Conservation (phyloP, 2,888 invertebrate species). For the Phrixothrix hirtus region DNA sequence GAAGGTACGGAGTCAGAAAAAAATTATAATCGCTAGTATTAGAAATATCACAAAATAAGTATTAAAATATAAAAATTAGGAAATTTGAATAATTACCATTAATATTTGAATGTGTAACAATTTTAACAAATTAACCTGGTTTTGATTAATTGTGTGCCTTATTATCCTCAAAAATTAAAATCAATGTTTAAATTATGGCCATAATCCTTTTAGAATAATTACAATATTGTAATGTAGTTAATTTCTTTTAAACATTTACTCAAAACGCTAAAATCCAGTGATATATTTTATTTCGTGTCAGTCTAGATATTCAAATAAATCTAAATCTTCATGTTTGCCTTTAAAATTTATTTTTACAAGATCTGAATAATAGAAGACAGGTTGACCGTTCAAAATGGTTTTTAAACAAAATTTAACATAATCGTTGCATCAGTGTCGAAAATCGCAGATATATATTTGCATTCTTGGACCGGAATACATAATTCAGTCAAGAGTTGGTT, state of each 20-base stretch:
- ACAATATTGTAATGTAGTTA: background rate
- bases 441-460: background rate
- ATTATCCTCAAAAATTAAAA: no score
- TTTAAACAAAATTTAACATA: background rate
- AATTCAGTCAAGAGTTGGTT: slow-evolving; percentile 30
- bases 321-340: slow-evolving; percentile 19
- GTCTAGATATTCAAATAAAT: slow-evolving; percentile 34
- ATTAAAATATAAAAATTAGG: no score
- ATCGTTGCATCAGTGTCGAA: background rate
- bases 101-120: no score
- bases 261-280: no score
- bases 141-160: background rate
- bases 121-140: background rate
- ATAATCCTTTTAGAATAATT: no score
- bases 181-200: no score
- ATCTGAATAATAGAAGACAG: background rate
- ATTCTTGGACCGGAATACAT: slow-evolving; percentile 20
- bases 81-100: no score
- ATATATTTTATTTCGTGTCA: background rate
- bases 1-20: no score
- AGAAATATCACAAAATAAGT: no score
- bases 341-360: slow-evolving; percentile 13
- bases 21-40: no score
- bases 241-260: background rate
- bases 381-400: background rate